Percentiles rank a stretch among this genome's conserved stretches.
Conservation (phyloP, 2,888 invertebrate genomes). For the Lasioglossum figueresi region DNA sequence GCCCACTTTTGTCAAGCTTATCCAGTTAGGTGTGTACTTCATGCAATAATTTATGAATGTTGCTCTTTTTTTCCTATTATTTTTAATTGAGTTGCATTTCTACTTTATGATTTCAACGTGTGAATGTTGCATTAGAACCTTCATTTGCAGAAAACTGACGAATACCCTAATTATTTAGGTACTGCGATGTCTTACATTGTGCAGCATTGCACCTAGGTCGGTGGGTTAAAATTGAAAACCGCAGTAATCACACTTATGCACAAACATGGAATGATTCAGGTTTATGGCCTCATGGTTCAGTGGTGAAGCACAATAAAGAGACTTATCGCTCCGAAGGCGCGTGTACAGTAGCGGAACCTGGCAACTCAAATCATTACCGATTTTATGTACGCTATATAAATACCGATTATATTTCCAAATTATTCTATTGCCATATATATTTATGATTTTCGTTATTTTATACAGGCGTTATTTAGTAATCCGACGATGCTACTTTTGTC, state of each 20-base stretch:
- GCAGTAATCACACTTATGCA: conserved; percentile 86
- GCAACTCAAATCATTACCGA: conserved; percentile 90
- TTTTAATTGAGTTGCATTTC: not conserved
- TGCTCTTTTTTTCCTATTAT: not conserved
- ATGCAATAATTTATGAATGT: not conserved
- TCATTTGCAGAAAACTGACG: conserved; percentile 45
- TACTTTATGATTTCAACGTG: not conserved
- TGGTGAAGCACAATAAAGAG: conserved; percentile 90
- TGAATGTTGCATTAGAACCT: conserved; percentile 37
- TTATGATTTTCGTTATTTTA: conserved; percentile 72
- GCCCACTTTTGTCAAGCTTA: conserved; percentile 84
- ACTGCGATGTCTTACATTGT: conserved; percentile 95
- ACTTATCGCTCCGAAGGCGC: conserved; percentile 91
- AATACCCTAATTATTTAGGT: conserved; percentile 81
- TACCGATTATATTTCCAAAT: not conserved
- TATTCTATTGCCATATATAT: not conserved
- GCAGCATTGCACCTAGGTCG: conserved; percentile 95
- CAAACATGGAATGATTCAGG: conserved; percentile 86
- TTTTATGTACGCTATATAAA: conserved; percentile 91
- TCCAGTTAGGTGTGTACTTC: conserved; percentile 85
- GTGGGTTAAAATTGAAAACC: conserved; percentile 88
- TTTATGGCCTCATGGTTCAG: conserved; percentile 91
- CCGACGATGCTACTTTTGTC: conserved; percentile 91
- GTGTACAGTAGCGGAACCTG: conserved; percentile 95
- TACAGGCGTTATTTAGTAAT: conserved; percentile 94